Base-by-base conservation (phyloP, 2,113 vertebrate species). In the Otolemur garnettii region DNA sequence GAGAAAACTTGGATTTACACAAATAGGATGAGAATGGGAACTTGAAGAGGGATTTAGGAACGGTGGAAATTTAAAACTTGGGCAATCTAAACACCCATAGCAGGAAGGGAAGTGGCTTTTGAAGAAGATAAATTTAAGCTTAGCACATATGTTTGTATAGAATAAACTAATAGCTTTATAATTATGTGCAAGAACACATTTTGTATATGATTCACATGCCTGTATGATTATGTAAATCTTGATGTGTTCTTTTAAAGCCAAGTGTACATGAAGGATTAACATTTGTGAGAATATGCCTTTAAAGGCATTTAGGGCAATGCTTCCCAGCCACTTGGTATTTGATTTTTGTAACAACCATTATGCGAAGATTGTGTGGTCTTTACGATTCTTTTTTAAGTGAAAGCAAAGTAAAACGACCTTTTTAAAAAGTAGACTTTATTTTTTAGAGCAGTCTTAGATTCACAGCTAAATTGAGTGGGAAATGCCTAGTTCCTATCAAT, bases 151-250 rank as follows among this genome's bases (percentile, higher is more conserved):
- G 72, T 74, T 97, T 96, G 82, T 60, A 26, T 59, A 96, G 95
- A 75, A 92, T 82, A 91, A 91, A 96, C 91, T 77, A 69, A 93
- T 90, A 75, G 86, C 78, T 96, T 97, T 83, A 77, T 94, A 92
- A 97, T 97, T 90, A 97, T 72, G 87, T 97, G 94, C 78, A 92
- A 91, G 93, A 68, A 95, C 30, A 74, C 45, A 55, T 96, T 96
- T 86, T 97, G 94, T 96, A 10, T 97, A 72, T 92, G 84, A 77
- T n/a, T 93, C 78, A 57, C 91, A 91, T 96, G 92, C 95, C 92
- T 96, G 33, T 50, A 57, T 81, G 90, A 42, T 96, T 85, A 92
- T 93, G 92, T 93, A 92, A 96, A 64, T 86, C 71, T 75, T 64
- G 24, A 74, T 92, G 26, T 83, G 85, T 90, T 85, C 94, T 90